Evolutionary conservation across 2,113 vertebrate species (phyloP), one percentile per base, ranked within the genome.

Genomic region (Danionella cerebrum): DNA sequence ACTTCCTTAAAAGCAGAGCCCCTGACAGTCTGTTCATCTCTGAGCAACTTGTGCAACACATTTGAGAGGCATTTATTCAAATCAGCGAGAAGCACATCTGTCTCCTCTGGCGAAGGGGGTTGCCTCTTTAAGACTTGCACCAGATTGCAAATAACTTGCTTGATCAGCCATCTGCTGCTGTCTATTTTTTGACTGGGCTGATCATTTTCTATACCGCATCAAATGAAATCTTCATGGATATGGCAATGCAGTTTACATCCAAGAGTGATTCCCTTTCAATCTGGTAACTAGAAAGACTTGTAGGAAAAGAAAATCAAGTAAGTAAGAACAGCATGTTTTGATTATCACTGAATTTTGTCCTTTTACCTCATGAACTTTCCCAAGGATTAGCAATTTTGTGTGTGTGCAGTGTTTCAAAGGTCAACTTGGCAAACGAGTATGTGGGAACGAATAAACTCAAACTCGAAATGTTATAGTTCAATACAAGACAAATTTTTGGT

Each of bases 1-100:
- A 76, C 70, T 52, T 73, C 71, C 41, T 21, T 21, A 22, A 66
- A 29, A 21, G 36, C 31, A 58, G 48, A 35, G 45, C 41, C 25
- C 36, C 2, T 21, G 29, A 27, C 53, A 21, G n/a, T 29, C 51
- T 54, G 19, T 45, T 35, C 19, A 39, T 21, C 53, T 42, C 67
- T 31, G 25, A 31, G 58, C 39, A 45, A 51, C 42, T 57, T 50
- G 27, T 21, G 27, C 19, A 54, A 31, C 44, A 29, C 19, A 69
- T 41, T 69, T 19, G 1, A 13, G 44, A 27, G 11, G 38, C n/a
- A 18, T 47, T 58, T 48, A 39, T 41, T 19, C 54, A 59, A 54
- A 48, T 38, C 29, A 3, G 5, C 7, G 38, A 12, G 41, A 9
- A 11, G 27, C 24, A 1, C 39, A 45, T 54, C 36, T 44, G 36